Evolutionary conservation across 2,888 invertebrate species (phyloP), one percentile per base, ranked within the genome.

Genomic region (Trypoxylon attenuatum): DNA sequence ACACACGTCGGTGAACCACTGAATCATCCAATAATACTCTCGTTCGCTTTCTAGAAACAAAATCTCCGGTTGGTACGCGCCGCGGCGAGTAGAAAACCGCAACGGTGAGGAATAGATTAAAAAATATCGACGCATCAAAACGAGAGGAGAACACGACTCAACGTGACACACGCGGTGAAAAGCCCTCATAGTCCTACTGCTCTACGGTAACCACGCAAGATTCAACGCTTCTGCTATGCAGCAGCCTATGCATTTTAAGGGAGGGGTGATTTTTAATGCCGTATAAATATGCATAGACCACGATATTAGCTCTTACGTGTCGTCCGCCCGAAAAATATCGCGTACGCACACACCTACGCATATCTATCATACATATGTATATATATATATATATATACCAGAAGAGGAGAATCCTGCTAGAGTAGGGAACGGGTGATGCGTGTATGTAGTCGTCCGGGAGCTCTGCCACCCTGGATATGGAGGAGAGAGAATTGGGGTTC

Each of bases 221-320:
- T 74, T 50, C 77, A 64, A 45, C 69, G 75, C 68, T 75, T 82
- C 75, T 77, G 76, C 71, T 80, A 81, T 82, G 82, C 83, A 82
- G 67, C 67, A 76, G 73, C 70, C 82, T 78, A 82, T 82, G 82
- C 82, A 82, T 83, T 83, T 83, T 83, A 81, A 83, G 82, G 81
- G 82, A 80, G 84, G 82, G 82, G 79, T 80, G 83, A 84, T 84
- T 85, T 85, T 86, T 86, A 86, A 86, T 86, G 86, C 76, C 77
- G 84, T 84, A 86, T 87, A 86, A 87, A 87, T 87, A 87, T 87
- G 86, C 85, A 87, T 87, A 82, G 86, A 76, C 79, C 77, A 76
- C 76, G 84, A 84, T 85, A 87, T 87, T 86, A 86, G 86, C 86
- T 84, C 84, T 84, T 85, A 84, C 82, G 83, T 81, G 77, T 77